Evolutionary conservation across 1,140 invertebrate species (phyloP), one percentile per base, ranked within the genome.

Genomic region (Metaphire vulgaris): DNA sequence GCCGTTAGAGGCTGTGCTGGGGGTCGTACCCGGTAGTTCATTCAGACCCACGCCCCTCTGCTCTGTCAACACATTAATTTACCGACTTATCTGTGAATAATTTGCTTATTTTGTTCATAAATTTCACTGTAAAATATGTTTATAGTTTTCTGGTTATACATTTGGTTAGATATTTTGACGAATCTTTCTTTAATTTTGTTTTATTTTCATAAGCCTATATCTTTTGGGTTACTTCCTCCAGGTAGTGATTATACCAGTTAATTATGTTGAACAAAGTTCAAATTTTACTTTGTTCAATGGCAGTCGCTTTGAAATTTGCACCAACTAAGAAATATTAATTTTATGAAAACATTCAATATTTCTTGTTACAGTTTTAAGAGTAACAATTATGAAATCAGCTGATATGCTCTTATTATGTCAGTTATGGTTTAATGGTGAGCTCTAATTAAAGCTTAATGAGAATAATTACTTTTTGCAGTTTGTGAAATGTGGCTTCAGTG

Each of bases 401-500:
- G 14, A 69, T 28, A 69, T 69, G 16, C 26, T 14, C 2, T 15
- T 2, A 14, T 72, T 32, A 21, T 12, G 16, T 32, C 2, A 32
- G 15, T 32, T 72, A 32, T 12, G 30, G 15, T 74, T 70, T n/a
- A 74, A 32, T 2, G 74, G 34, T 32, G 34, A 34, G 15, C 21
- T 56, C 30, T 33, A 15, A 65, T 65, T 65, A 15, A 14, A 14
- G 14, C 21, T 32, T 77, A 70, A 64, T 68, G 41, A 74, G 28
- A 69, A 34, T 21, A 12, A 12, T 56, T 56, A 21, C 21, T 56
- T 56, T 56, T 21, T 56, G 41, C 86, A 98, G 97, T 99, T 99
- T 89, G 97, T 99, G 12, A 99, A 99, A 89, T 99, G 97, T 88
- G 98, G 98, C 80, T 99, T 97, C 90, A 97, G 96, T 79, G 97